Conservation (phyloP, 1,140 invertebrate genomes). For the Kradibia gibbosae region DNA sequence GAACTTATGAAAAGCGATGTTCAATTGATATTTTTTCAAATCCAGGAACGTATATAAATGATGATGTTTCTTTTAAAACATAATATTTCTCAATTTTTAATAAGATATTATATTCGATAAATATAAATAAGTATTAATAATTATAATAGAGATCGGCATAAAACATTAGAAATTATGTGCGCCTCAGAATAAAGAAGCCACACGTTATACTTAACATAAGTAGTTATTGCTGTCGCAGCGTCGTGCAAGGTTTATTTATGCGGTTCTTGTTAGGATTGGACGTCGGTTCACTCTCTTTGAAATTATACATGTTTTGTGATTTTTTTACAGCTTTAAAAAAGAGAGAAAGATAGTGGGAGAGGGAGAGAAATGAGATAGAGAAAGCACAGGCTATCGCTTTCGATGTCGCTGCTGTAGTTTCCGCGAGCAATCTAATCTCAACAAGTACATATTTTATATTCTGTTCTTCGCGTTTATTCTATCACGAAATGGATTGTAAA, state of each 20-base stretch:
- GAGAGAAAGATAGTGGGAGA: not conserved
- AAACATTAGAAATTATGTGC: not conserved
- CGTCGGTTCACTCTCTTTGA: constrained; percentile 24
- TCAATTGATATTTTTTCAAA: not conserved
- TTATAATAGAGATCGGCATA: too few species aligned
- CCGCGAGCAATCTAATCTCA: constrained; percentile 34
- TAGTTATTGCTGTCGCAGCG: constrained; percentile 28
- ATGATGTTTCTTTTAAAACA: not conserved
- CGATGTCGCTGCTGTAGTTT: constrained; percentile 5
- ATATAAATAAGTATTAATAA: not conserved
- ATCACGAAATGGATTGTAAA: constrained; percentile 53
- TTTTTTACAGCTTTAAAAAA: constrained; percentile 2
- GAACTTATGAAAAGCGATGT: too few species aligned
- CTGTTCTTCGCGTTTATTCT: not conserved
- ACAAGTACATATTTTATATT: constrained; percentile 32
- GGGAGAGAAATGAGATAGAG: too few species aligned
- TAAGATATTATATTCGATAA: not conserved
- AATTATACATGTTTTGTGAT: constrained; percentile 25
- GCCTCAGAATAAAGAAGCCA: not conserved
- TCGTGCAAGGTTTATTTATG: constrained; percentile 22
- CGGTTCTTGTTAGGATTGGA: constrained; percentile 31
- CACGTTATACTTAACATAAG: constrained; percentile 8
- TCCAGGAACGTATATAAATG: not conserved
- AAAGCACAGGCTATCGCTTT: constrained; percentile 29
- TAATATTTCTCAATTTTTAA: not conserved